Base-by-base conservation (phyloP, 2,797 vertebrate genomes). In the Picus viridis region DNA sequence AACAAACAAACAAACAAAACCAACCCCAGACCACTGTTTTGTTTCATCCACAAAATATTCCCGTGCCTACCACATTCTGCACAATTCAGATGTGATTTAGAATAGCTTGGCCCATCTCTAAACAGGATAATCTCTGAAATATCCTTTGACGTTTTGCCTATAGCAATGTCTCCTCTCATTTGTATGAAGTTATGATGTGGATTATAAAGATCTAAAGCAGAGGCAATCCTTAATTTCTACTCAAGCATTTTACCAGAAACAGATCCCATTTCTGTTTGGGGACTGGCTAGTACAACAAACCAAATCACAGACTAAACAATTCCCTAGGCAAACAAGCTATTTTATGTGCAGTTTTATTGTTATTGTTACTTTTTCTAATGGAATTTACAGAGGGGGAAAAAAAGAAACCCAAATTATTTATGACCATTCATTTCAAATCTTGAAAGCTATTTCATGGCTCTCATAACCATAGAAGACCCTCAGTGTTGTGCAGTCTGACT, bases 381-480 rank as follows among this genome's bases (percentile, higher is more conserved):
- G 64, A 89, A 90, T 81, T 89, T 73, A 73, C 16, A 76, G 54
- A 72, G 53, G 16, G 47, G 89, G 74, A 39, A 36, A 78, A 84
- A 54, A 51, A 90, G 71, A 57, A n/a, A 5, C 4, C 13, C 11
- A 47, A 89, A 90, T 87, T 77, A 93, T 51, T 92, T 63, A 81
- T 39, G 75, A 76, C 26, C 29, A 70, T 75, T 78, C 27, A 83
- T 86, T 94, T 92, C 81, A 89, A 90, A 68, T 54, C 76, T 63
- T 90, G 57, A 96, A 94, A 92, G 57, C 70, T 92, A 58, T 81
- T 88, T 92, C 73, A 83, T 29, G 78, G 56, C 54, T 93, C 76
- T 92, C 16, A 13, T 56, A 94, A 59, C 49, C 61, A 73, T 1
- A 41, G 68, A 87, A 85, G 84, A 87, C 53, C 72, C 75, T 76